Evolutionary conservation across 2,888 invertebrate genomes (phyloP).

Genomic region (Drosophila picticornis): DNA sequence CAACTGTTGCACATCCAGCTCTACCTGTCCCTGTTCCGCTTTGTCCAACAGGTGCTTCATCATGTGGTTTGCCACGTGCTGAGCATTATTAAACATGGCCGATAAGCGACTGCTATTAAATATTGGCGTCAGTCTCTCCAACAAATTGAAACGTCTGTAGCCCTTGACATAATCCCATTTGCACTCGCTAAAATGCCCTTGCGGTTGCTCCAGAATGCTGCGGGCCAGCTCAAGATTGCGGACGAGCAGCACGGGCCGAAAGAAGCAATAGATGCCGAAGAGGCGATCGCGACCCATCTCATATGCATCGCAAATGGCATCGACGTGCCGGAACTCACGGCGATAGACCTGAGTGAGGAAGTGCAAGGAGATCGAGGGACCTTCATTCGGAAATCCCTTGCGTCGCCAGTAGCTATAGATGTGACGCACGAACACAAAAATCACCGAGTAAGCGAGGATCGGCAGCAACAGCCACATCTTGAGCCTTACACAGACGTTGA

Average conservation of each 20-base stretch:
- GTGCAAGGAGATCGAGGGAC: constrained; percentile 59
- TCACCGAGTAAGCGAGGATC: constrained; percentile 70
- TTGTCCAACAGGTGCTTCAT: constrained; percentile 82
- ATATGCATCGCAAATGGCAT: constrained; percentile 77
- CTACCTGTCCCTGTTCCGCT: constrained; percentile 65
- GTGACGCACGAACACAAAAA: constrained; percentile 76
- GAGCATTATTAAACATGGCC: constrained; percentile 88
- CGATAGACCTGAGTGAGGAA: constrained; percentile 70
- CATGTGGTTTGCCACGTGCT: constrained; percentile 87
- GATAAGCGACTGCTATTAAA: constrained; percentile 89
- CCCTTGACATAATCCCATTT: constrained; percentile 86
- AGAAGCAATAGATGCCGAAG: constrained; percentile 88
- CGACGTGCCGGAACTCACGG: constrained; percentile 79
- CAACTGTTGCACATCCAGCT: constrained; percentile 72
- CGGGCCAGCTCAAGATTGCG: constrained; percentile 88
- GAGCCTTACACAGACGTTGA: constrained; percentile 43
- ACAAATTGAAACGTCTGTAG: constrained; percentile 87
- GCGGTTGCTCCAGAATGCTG: constrained; percentile 88
- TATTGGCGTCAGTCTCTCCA: constrained; percentile 88
- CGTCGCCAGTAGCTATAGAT: constrained; percentile 82
- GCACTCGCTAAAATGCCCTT: constrained; percentile 88
- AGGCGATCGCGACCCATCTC: constrained; percentile 82
- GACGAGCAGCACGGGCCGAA: constrained; percentile 88
- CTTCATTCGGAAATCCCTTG: constrained; percentile 79
- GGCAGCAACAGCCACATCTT: constrained; percentile 82